Evolutionary conservation across 2,797 vertebrate genomes (phyloP), one percentile per base, ranked within the genome.

Genomic region (Coregonus ussuriensis): DNA sequence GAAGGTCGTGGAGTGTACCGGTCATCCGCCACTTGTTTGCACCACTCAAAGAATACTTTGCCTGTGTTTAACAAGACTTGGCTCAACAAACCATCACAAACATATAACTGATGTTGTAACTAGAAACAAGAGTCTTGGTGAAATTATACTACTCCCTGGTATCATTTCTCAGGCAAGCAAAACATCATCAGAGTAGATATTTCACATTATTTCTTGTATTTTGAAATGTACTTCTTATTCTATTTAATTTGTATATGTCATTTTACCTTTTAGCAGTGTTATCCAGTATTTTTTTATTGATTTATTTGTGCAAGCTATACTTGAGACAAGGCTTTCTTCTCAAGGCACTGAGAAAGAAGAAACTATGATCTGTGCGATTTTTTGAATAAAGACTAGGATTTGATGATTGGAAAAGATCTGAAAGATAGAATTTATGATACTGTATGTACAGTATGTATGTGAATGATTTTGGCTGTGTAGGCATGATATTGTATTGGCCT

Each of bases 1-100:
- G 98, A 86, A 92, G 98, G 78, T 98, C 98, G 4, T 99, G 98
- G 98, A 99, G 98, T 52, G 97, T 99, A 85, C 98, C 98, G 0
- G 98, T 99, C 79, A 99, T 99, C 88, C 96, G 97, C 90, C 98
- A 99, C 95, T 97, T 99, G 91, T 99, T 99, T 83, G 97, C 97
- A 82, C 98, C 98, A 70, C 96, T 99, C 92, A 99, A 99, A 96
- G 98, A 99, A 89, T 99, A 98, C 92, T 99, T 98, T 80, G 97
- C 98, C 94, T 98, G 98, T 85, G 94, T 95, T 16, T 92, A 90
- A 88, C 78, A 77, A 41, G 63, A 63, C 70, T 75, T 31, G 70
- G 83, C 82, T 77, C 1, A 69, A 66, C 5, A 56, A 41, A 86
- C 79, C 74, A 84, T 81, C 85, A 83, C 83, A 88, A 79, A 94